phyloP scores from a whole-genome alignment of 30 jellyfish, hydroid and myxozoan species.

The Hydractinia echinata region DNA sequence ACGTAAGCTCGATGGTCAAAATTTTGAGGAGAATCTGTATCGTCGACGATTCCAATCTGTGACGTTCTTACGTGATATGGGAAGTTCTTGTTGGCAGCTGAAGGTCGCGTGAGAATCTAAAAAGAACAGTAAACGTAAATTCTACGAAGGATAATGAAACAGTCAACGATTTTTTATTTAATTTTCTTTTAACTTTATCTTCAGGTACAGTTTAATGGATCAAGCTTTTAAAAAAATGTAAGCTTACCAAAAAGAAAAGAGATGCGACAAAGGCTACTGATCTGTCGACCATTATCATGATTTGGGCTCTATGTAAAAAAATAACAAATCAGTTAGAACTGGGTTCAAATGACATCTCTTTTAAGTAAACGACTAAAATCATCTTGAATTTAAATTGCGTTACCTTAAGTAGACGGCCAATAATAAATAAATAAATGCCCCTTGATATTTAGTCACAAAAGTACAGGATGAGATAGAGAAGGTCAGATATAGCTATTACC shows the following conservation, averaged over 20 bases:
- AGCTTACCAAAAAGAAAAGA: constrained; percentile 67
- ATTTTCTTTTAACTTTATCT: too few species aligned
- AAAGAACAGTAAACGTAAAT: constrained; percentile 6
- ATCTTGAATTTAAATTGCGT: too few species aligned
- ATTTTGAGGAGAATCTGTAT: constrained; percentile 26
- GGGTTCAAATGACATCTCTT: too few species aligned
- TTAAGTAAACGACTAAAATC: too few species aligned
- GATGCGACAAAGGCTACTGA: constrained; percentile 64
- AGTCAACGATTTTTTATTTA: too few species aligned
- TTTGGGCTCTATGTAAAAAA: constrained; percentile 65
- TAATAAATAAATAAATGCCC: too few species aligned
- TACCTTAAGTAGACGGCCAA: too few species aligned
- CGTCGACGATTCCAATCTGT: constrained; percentile 49
- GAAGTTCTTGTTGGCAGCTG: constrained; percentile 87
- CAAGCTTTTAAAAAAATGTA: background rate
- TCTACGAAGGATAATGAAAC: background rate
- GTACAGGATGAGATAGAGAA: too few species aligned
- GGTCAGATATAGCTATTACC: constrained; percentile 29
- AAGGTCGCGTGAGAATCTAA: constrained; percentile 80
- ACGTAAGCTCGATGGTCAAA: constrained; percentile 63
- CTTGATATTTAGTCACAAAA: too few species aligned
- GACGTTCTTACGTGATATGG: constrained; percentile 96
- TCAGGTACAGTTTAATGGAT: background rate
- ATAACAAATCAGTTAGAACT: background rate
- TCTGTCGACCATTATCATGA: constrained; percentile 87